phyloP scores from a whole-genome alignment of 2,797 vertebrate species.

The Okamejei kenojei region DNA sequence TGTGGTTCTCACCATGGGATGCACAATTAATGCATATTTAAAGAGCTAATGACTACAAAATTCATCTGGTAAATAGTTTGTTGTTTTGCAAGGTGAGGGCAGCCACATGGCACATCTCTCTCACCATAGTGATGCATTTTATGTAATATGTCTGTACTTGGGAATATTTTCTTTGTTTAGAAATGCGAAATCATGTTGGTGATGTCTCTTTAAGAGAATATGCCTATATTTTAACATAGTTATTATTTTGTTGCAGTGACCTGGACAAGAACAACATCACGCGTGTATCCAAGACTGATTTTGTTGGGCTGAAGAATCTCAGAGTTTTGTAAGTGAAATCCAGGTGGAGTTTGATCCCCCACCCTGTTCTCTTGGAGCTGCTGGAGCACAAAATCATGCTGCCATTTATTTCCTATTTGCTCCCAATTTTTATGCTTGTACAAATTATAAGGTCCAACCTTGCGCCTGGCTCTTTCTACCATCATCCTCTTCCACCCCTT shows the following conservation, averaged over 20 bases:
- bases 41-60: not conserved
- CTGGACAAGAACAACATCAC: conserved; percentile 95
- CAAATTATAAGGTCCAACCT: no score
- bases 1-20: not conserved
- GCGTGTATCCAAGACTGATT: conserved; percentile 88
- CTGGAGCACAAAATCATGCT: not conserved
- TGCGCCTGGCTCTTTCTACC: no score
- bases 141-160: not conserved
- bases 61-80: not conserved
- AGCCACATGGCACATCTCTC: not conserved
- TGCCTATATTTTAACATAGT: not conserved
- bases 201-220: no score
- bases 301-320: conserved; percentile 87
- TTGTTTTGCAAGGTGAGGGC: not conserved
- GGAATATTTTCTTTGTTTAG: not conserved
- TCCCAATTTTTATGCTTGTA: not conserved
- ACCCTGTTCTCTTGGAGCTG: not conserved
- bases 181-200: not conserved
- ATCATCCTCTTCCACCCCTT: no score
- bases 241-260: conserved; percentile 65
- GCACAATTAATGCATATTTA: not conserved
- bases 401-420: not conserved
- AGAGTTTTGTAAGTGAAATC: conserved; percentile 82
- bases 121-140: not conserved
- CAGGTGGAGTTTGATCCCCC: conserved; percentile 41